Percentiles rank a stretch among this genome's conserved stretches.
Evolutionary conservation across 2,888 invertebrate genomes (phyloP).

Genomic region (Leptinotarsa juncta): DNA sequence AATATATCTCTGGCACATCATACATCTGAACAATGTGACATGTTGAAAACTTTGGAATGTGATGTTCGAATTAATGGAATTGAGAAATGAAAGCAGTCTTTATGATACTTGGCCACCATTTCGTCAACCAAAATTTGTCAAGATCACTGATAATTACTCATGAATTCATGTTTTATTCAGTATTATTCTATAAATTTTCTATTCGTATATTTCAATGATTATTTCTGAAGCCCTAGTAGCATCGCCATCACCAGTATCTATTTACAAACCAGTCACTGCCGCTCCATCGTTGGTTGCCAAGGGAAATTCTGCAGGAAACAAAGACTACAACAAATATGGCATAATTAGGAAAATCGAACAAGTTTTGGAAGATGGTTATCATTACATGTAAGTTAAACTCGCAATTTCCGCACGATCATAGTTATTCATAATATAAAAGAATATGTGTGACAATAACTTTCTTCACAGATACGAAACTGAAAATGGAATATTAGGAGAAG

Average conservation of each 20-base stretch:
- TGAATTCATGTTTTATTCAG: no score
- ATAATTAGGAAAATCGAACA: constrained; percentile 70
- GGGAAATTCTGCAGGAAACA: constrained; percentile 54
- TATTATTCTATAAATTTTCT: not conserved
- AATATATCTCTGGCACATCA: no score
- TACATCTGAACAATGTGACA: no score
- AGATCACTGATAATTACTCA: no score
- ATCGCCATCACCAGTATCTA: not conserved
- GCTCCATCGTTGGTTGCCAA: constrained; percentile 28
- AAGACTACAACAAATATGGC: constrained; percentile 65
- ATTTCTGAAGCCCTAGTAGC: not conserved
- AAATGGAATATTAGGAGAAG: constrained; percentile 74
- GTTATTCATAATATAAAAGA: no score
- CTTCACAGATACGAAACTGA: constrained; percentile 70
- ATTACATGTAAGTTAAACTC: constrained; percentile 65
- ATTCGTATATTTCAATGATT: not conserved
- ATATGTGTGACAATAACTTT: no score
- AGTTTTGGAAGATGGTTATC: constrained; percentile 70
- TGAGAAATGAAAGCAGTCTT: no score
- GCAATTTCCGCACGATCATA: no score
- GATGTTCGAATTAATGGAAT: no score
- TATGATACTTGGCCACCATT: no score
- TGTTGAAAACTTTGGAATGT: no score
- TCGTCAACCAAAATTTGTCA: no score
- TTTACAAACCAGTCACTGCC: constrained; percentile 34